A percentile compares a stretch with the other conserved stretches of the same genome.
Evolutionary conservation across 2,113 vertebrate genomes (phyloP).

Genomic region (Hippocampus guttulatus): DNA sequence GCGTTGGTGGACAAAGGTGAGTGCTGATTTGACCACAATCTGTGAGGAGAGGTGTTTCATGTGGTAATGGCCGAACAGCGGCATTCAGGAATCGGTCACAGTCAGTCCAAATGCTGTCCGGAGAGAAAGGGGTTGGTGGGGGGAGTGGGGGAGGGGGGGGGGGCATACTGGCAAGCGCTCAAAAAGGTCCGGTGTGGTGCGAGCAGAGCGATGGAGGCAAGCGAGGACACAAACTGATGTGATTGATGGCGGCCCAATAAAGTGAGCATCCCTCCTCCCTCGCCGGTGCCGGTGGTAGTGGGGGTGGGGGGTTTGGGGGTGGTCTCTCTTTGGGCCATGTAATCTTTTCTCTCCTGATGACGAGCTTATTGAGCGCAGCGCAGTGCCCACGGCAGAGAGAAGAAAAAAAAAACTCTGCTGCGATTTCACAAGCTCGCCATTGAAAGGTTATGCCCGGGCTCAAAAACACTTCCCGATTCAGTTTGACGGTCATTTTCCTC

Average conservation of each 20-base stretch:
- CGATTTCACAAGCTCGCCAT: constrained; percentile 27
- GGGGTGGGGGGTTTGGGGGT: constrained; percentile 9
- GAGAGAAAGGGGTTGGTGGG: constrained; percentile 3
- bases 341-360: constrained; percentile 38
- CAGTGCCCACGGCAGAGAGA: neutral
- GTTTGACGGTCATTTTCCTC: constrained; percentile 1
- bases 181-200: constrained; percentile 44
- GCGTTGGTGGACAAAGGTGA: neutral
- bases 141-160: too few species aligned
- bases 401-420: neutral
- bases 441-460: constrained; percentile 1
- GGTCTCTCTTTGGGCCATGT: constrained; percentile 41
- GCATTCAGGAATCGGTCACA: constrained; percentile 49
- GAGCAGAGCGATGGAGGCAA: constrained; percentile 49
- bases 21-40: neutral
- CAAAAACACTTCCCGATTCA: neutral
- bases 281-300: neutral
- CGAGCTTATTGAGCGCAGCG: constrained; percentile 37
- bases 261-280: constrained; percentile 48
- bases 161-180: constrained; percentile 48
- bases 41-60: neutral
- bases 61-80: constrained; percentile 18
- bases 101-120: constrained; percentile 44
- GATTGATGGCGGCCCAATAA: constrained; percentile 68
- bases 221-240: constrained; percentile 62